Conservation (phyloP, 2,113 vertebrate genomes). For the Cryptotis parvus region DNA sequence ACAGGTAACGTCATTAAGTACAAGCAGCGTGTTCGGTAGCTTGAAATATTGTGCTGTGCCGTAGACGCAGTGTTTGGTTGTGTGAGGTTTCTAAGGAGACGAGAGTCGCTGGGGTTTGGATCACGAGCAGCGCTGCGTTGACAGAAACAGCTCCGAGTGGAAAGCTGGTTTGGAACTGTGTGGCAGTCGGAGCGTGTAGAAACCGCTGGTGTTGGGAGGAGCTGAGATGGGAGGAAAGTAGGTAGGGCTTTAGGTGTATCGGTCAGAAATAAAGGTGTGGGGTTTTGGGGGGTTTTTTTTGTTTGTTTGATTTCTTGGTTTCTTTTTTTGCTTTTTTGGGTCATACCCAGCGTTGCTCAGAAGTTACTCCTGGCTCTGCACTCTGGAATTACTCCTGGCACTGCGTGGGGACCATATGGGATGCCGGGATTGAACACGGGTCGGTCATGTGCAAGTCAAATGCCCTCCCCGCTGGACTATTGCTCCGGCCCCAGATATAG, state of each 20-base stretch:
- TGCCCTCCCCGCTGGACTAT: too few relatives aligned
- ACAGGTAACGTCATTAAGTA: constrained; percentile 90
- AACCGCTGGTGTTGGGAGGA: constrained; percentile 50
- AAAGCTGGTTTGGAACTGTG: constrained; percentile 64
- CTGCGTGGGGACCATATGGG: too few relatives aligned
- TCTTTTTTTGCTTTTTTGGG: too few relatives aligned
- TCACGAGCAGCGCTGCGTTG: constrained; percentile 52
- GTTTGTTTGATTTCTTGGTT: too few relatives aligned
- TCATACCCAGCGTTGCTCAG: too few relatives aligned
- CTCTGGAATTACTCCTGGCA: too few relatives aligned
- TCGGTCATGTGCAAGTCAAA: too few relatives aligned
- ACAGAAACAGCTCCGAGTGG: neutral
- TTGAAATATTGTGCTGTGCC: constrained; percentile 83
- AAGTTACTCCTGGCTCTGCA: too few relatives aligned
- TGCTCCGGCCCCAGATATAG: too few relatives aligned
- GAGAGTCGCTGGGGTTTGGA: constrained; percentile 48
- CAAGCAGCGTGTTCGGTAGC: constrained; percentile 84
- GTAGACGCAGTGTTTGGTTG: constrained; percentile 68
- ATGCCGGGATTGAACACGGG: too few relatives aligned
- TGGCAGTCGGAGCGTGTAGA: constrained; percentile 63
- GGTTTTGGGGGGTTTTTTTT: too few relatives aligned
- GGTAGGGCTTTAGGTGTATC: constrained; percentile 24
- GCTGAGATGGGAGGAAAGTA: constrained; percentile 65
- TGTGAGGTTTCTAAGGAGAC: constrained; percentile 65
- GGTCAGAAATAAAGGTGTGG: too few relatives aligned